A percentile compares a stretch with the other conserved stretches of the same genome.
phyloP scores from a whole-genome alignment of 2,888 invertebrate species.

The Troilus luridus region DNA sequence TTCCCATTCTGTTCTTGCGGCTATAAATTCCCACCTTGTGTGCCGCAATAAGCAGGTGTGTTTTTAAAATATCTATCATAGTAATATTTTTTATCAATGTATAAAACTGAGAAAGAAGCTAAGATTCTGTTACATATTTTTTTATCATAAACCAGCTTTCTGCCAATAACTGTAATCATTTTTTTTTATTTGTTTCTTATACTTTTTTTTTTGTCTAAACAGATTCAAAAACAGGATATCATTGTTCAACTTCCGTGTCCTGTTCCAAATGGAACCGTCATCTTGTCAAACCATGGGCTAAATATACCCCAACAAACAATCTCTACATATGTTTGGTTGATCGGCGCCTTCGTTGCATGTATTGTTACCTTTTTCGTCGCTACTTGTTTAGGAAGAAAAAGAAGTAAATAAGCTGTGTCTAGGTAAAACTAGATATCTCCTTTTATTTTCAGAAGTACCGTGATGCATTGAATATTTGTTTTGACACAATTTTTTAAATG shows the following conservation, averaged over 20 bases:
- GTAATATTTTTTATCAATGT: neutral
- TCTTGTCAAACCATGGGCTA: constrained; percentile 65
- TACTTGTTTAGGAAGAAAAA: constrained; percentile 18
- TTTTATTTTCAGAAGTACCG: neutral
- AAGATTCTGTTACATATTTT: no score
- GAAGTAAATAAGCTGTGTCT: neutral
- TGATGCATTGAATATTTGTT: neutral
- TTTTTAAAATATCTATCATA: neutral
- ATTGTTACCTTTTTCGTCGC: constrained; percentile 47
- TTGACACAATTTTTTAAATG: neutral
- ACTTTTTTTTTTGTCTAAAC: constrained; percentile 67
- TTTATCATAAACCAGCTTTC: no score
- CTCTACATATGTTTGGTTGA: constrained; percentile 26
- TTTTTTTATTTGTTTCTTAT: neutral
- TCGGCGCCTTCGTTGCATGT: constrained; percentile 25
- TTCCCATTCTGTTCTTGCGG: constrained; percentile 75
- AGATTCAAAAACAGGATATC: constrained; percentile 89
- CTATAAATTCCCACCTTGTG: constrained; percentile 72
- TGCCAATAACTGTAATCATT: no score
- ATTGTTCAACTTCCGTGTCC: constrained; percentile 88
- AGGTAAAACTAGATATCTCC: neutral
- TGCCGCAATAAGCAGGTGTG: constrained; percentile 84
- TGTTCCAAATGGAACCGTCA: constrained; percentile 80
- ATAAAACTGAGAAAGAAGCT: neutral
- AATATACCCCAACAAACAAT: constrained; percentile 1